Evolutionary conservation across 2,797 vertebrate species (phyloP).

Genomic region (Gouania willdenowi): DNA sequence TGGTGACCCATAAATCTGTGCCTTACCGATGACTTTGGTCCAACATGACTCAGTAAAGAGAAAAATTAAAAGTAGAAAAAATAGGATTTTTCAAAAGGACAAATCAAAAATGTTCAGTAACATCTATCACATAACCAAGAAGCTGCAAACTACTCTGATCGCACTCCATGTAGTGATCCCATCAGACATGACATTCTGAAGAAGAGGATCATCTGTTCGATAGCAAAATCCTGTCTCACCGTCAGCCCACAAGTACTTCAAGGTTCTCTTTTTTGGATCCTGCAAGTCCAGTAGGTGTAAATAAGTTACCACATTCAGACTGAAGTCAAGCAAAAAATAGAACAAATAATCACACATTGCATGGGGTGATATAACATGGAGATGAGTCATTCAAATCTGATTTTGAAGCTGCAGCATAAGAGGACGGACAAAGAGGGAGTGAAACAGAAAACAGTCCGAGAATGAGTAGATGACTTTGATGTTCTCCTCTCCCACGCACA

Average conservation of each 20-base stretch:
- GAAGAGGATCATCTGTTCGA: background rate
- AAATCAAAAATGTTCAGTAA: too few relatives aligned
- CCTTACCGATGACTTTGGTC: too few relatives aligned
- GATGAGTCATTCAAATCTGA: conserved; percentile 8
- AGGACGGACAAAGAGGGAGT: background rate
- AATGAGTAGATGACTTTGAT: background rate
- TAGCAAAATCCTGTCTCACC: background rate
- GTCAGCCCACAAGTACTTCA: background rate
- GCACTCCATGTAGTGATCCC: too few relatives aligned
- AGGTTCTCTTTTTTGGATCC: background rate
- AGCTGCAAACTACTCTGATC: too few relatives aligned
- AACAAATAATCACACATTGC: conserved; percentile 9
- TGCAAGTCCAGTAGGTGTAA: background rate
- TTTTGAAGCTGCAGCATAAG: background rate
- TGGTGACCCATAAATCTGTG: too few relatives aligned
- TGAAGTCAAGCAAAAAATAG: conserved; percentile 1
- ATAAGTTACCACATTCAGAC: conserved; percentile 1
- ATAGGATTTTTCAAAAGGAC: too few relatives aligned
- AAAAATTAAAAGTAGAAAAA: too few relatives aligned
- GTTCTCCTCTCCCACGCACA: background rate
- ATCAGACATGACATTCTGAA: too few relatives aligned
- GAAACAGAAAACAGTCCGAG: background rate
- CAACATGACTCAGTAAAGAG: too few relatives aligned
- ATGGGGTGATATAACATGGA: background rate
- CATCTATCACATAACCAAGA: too few relatives aligned